phyloP scores from a whole-genome alignment of 2,797 vertebrate genomes.

The Acanthiza pusilla region DNA sequence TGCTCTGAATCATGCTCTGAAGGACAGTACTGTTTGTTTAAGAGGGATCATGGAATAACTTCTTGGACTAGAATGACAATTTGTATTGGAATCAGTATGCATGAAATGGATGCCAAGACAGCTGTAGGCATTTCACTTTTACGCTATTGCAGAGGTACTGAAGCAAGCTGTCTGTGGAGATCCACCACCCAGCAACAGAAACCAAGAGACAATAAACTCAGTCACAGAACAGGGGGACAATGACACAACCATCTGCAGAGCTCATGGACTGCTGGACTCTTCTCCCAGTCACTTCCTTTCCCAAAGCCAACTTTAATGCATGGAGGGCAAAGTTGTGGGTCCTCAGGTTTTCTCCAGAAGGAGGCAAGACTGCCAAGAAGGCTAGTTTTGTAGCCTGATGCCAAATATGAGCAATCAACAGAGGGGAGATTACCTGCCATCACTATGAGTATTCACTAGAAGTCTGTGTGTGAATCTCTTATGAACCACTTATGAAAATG shows the following conservation, averaged over 20 bases:
- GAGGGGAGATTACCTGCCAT: neutral
- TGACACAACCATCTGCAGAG: neutral
- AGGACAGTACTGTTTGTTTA: neutral
- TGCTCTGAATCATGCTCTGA: neutral
- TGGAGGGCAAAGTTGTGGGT: neutral
- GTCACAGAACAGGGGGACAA: neutral
- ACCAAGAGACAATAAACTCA: neutral
- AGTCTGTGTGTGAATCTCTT: neutral
- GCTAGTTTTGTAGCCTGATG: neutral
- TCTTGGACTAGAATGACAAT: neutral
- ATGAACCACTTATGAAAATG: neutral
- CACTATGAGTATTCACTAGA: neutral
- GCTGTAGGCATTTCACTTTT: neutral
- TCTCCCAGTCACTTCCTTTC: neutral
- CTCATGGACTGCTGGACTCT: neutral
- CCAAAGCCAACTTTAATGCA: accelerated
- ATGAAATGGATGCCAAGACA: neutral
- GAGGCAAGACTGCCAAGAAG: neutral
- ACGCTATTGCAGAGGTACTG: neutral
- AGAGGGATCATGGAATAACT: neutral
- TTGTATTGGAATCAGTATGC: neutral
- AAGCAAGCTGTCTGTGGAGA: neutral
- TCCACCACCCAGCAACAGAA: neutral
- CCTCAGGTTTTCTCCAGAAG: neutral
- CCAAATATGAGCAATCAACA: neutral